Evolutionary conservation across 2,888 invertebrate species (phyloP).

Genomic region (Osmoderma eremita): DNA sequence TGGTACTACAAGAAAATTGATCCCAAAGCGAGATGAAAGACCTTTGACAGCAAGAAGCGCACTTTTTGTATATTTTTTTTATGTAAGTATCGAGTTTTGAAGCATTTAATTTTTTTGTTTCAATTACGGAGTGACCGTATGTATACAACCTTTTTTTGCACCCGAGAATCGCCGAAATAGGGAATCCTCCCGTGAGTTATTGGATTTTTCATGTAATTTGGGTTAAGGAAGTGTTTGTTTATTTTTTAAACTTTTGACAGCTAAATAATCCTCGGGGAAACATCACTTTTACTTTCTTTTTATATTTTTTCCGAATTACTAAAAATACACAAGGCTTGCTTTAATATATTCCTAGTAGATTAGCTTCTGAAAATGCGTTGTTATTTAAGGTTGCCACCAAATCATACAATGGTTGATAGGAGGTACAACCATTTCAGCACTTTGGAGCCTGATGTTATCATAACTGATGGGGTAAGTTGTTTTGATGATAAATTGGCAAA

Average conservation of each 20-base stretch:
- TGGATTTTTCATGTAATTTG: constrained; percentile 42
- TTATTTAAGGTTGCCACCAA: constrained; percentile 28
- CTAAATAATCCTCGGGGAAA: constrained; percentile 50
- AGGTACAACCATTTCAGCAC: constrained; percentile 42
- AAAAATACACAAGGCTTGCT: constrained; percentile 28
- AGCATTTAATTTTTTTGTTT: constrained; percentile 53
- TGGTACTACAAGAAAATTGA: constrained; percentile 51
- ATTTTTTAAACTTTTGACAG: constrained; percentile 57
- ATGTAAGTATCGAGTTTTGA: constrained; percentile 54
- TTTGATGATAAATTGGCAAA: constrained; percentile 19
- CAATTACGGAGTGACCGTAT: constrained; percentile 53
- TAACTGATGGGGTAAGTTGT: constrained; percentile 54
- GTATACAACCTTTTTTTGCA: constrained; percentile 34
- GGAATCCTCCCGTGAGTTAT: constrained; percentile 7
- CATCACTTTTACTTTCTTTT: constrained; percentile 34
- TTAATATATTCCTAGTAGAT: background rate
- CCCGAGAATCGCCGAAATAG: constrained; percentile 5
- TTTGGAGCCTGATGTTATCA: constrained; percentile 59
- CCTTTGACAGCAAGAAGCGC: constrained; percentile 58
- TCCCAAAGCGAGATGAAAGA: constrained; percentile 50
- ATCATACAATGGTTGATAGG: constrained; percentile 39
- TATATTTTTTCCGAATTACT: constrained; percentile 11
- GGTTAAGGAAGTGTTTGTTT: constrained; percentile 55
- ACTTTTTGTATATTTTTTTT: constrained; percentile 61
- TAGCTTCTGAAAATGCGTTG: constrained; percentile 35